Evolutionary conservation across 2,113 vertebrate species (phyloP), one percentile per base, ranked within the genome.

Genomic region (Lepus europaeus): DNA sequence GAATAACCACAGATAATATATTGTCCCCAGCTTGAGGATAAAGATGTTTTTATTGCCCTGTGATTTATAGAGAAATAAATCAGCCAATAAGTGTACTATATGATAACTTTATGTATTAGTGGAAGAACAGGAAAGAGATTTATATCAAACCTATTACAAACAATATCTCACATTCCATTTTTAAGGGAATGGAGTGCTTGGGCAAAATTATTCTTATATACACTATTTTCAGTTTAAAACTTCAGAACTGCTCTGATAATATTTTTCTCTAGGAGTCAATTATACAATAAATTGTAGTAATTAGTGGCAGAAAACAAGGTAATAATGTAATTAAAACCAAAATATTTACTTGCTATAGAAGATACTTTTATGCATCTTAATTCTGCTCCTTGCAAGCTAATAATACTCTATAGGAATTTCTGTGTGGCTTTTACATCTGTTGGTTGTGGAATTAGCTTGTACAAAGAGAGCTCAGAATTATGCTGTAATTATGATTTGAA

Each of bases 261-360:
- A 97, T 97, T 97, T 97, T 98, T 97, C 97, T 97, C 96, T 88
- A 89, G 98, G 98, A 98, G 98, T 98, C 97, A 98, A 98, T 98
- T 99, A 98, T 97, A 97, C 93, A 97, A 97, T 97, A 98, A 98
- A 98, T 98, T 97, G 93, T 96, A 88, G 97, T 98, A 98, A 98
- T 98, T 98, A 98, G 97, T 96, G 97, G 94, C 97, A 98, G 98
- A 98, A 98, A 98, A 93, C 97, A 97, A 98, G 97, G 97, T 98
- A 98, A 98, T 98, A 98, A 98, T 98, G 98, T 98, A 98, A 99
- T 99, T 98, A 98, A 98, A 98, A 98, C 97, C 95, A 98, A 98
- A 98, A 98, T 98, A 98, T 98, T 98, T 98, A 97, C 98, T 98
- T 98, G 90, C 96, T 97, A 91, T 89, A 95, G 0, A 2, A 95